A percentile compares a stretch with the other conserved stretches of the same genome.
These are phyloP conservation scores for Pocota personata DNA, from an alignment of 2,888 invertebrate species.

Conservation along the genomic window DNA sequence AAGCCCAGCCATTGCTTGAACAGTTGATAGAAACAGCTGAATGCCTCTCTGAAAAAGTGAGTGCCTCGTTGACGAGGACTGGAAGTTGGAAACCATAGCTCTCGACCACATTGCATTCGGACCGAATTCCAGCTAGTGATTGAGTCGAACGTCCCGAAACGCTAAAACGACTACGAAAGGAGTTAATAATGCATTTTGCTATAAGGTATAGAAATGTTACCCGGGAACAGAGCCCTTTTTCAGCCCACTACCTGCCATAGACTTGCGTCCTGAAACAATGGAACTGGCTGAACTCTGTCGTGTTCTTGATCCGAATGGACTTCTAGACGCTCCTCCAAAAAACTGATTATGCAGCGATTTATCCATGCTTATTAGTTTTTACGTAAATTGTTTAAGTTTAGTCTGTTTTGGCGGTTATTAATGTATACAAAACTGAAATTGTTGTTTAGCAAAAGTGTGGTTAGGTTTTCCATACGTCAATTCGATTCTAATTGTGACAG, in stretches of 20 bases:
- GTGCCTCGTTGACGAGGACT: slow-evolving; percentile 93
- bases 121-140: slow-evolving; percentile 90
- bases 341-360: slow-evolving; percentile 78
- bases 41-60: slow-evolving; percentile 89
- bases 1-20: slow-evolving; percentile 84
- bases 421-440: slow-evolving; percentile 13
- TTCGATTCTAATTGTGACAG: slow-evolving; percentile 13
- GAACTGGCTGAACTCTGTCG: slow-evolving; percentile 76
- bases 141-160: slow-evolving; percentile 86
- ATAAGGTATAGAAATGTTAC: slow-evolving; percentile 43
- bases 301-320: slow-evolving; percentile 77
- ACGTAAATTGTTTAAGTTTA: not conserved
- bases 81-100: slow-evolving; percentile 92
- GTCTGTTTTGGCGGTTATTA: slow-evolving; percentile 48
- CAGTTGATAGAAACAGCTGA: slow-evolving; percentile 83
- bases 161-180: slow-evolving; percentile 83
- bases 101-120: slow-evolving; percentile 89
- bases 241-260: slow-evolving; percentile 77
- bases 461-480: slow-evolving; percentile 23
- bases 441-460: slow-evolving; percentile 48
- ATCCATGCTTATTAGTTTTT: slow-evolving; percentile 75
- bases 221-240: slow-evolving; percentile 77
- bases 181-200: not conserved
- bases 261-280: slow-evolving; percentile 77
- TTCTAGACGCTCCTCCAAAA: slow-evolving; percentile 75